Percentiles rank a stretch among this genome's conserved stretches.
These are phyloP conservation scores for Lutjanus argentimaculatus DNA, from an alignment of 2,797 vertebrate species.

Conservation along the genomic window DNA sequence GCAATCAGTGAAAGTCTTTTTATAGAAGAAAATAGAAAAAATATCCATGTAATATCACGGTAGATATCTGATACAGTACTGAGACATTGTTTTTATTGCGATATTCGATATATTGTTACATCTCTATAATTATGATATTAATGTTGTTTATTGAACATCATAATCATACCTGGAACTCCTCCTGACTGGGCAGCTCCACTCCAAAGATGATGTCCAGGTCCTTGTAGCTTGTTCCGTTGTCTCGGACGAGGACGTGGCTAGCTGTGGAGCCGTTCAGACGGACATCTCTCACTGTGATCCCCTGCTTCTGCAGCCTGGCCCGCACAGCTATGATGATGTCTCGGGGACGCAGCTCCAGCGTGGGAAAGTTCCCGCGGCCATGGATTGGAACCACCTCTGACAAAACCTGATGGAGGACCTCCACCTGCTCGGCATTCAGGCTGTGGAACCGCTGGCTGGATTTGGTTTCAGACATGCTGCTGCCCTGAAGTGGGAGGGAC, in stretches of 20 bases:
- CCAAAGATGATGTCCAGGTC: constrained; percentile 98
- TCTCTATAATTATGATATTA: too few relatives aligned
- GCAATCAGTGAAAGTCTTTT: too few relatives aligned
- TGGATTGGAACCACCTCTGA: constrained; percentile 95
- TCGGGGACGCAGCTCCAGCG: constrained; percentile 94
- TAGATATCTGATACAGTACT: too few relatives aligned
- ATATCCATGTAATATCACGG: too few relatives aligned
- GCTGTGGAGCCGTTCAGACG: constrained; percentile 97
- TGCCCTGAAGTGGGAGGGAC: constrained; percentile 58
- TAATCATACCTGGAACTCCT: constrained; percentile 90
- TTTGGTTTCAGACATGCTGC: constrained; percentile 91
- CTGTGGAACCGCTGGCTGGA: constrained; percentile 91
- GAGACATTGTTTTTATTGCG: too few relatives aligned
- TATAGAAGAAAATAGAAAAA: too few relatives aligned
- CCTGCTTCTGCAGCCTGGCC: constrained; percentile 89
- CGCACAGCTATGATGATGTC: constrained; percentile 94
- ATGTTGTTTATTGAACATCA: not conserved
- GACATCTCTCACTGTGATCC: constrained; percentile 91
- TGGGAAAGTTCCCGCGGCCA: constrained; percentile 97
- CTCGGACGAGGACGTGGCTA: constrained; percentile 94
- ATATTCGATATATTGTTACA: too few relatives aligned
- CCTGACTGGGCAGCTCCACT: constrained; percentile 92
- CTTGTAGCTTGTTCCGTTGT: constrained; percentile 94
- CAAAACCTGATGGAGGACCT: constrained; percentile 94
- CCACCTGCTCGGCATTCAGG: constrained; percentile 94